Percentiles rank a stretch among this genome's conserved stretches.
These are phyloP conservation scores for Greenwoodochromis staneri DNA, from an alignment of 2,113 vertebrate genomes.

Conservation along the genomic window DNA sequence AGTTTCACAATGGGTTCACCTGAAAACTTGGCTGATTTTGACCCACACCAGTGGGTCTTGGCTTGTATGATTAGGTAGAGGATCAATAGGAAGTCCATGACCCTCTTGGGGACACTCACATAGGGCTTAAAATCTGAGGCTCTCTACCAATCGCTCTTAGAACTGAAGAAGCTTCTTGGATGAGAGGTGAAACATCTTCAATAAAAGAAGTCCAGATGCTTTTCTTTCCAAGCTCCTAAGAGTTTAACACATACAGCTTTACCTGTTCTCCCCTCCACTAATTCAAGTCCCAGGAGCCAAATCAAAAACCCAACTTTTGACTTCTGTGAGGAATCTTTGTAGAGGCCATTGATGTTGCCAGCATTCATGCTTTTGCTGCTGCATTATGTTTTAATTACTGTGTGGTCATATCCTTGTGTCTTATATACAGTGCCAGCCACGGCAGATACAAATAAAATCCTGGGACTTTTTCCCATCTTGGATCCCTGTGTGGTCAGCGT, in stretches of 20 bases:
- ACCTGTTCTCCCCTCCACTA: neutral
- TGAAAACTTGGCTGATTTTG: neutral
- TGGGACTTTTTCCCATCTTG: accelerated
- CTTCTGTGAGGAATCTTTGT: neutral
- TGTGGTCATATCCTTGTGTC: neutral
- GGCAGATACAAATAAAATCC: neutral
- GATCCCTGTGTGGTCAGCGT: accelerated
- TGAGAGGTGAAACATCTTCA: neutral
- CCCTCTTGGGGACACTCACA: neutral
- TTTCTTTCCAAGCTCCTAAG: neutral
- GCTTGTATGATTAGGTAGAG: neutral
- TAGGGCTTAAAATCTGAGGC: neutral
- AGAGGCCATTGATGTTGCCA: neutral
- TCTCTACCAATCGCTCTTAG: neutral
- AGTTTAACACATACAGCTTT: neutral
- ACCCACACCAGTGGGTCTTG: neutral
- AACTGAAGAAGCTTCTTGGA: neutral
- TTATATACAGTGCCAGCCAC: accelerated
- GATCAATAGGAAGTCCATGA: neutral
- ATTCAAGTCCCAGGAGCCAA: neutral
- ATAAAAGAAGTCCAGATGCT: neutral
- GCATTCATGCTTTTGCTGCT: neutral
- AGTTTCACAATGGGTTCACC: neutral
- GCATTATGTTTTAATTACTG: neutral
- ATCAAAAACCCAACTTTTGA: neutral